Evolutionary conservation across 2,113 vertebrate genomes (phyloP).

Genomic region (Pycnonotus jocosus): DNA sequence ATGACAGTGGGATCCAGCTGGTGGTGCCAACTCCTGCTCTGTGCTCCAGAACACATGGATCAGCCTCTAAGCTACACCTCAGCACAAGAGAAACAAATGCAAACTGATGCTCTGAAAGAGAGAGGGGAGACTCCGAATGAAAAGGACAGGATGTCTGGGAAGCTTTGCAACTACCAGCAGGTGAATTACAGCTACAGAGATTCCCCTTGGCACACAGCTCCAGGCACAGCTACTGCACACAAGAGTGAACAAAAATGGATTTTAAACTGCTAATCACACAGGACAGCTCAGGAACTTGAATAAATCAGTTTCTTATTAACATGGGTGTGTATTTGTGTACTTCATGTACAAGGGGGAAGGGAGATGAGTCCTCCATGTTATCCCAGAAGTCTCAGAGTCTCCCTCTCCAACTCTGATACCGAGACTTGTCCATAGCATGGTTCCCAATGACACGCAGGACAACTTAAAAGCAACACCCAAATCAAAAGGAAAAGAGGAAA

Average conservation of each 20-base stretch:
- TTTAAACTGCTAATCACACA: conserved; percentile 7
- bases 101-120: neutral
- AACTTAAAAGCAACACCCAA: conserved; percentile 29
- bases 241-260: neutral
- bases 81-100: neutral
- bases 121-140: conserved; percentile 15
- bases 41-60: neutral
- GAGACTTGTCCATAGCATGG: conserved; percentile 16
- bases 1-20: neutral
- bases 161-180: neutral
- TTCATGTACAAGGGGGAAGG: neutral
- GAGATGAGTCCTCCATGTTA: neutral
- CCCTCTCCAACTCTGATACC: neutral
- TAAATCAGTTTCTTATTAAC: neutral
- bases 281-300: conserved; percentile 17
- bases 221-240: conserved; percentile 46
- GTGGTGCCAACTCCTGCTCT: neutral
- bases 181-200: neutral
- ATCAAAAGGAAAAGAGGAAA: conserved; percentile 24
- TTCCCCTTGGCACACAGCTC: conserved; percentile 59
- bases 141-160: neutral
- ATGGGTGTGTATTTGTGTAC: neutral
- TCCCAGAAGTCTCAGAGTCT: neutral
- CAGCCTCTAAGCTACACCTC: conserved; percentile 1
- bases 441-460: neutral